A percentile compares a stretch with the other conserved stretches of the same genome.
phyloP scores from a whole-genome alignment of 1,140 invertebrate species.

The Bicyclus anynana region DNA sequence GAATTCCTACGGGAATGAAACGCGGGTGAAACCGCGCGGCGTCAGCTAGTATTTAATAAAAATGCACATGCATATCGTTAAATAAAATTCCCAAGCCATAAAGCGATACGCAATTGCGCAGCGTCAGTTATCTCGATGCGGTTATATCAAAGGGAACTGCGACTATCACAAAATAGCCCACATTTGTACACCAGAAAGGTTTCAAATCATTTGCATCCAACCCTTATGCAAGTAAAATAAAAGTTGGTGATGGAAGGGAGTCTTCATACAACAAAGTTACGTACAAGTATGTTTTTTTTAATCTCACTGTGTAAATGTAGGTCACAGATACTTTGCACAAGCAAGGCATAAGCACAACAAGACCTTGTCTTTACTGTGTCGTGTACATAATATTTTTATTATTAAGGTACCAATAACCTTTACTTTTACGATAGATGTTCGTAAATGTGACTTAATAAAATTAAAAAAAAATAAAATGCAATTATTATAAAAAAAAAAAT shows the following conservation, averaged over 20 bases:
- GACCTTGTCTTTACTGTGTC: too few relatives aligned
- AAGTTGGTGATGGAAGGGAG: constrained; percentile 38
- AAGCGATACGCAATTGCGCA: constrained; percentile 11
- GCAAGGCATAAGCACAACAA: too few relatives aligned
- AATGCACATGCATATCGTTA: not conserved
- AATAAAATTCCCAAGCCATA: constrained; percentile 17
- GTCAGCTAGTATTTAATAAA: too few relatives aligned
- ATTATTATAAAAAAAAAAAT: too few relatives aligned
- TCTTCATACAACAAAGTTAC: constrained; percentile 32
- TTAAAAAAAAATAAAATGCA: too few relatives aligned
- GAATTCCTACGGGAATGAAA: too few relatives aligned
- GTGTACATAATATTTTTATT: too few relatives aligned
- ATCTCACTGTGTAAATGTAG: constrained; percentile 37
- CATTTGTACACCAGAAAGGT: constrained; percentile 36
- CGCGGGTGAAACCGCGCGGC: too few relatives aligned
- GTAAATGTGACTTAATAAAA: too few relatives aligned
- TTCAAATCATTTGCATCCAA: constrained; percentile 38
- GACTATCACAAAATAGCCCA: constrained; percentile 37
- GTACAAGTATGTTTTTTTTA: constrained; percentile 34
- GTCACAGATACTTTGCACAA: constrained; percentile 44
- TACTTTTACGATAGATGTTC: too few relatives aligned
- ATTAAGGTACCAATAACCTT: too few relatives aligned
- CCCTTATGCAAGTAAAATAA: constrained; percentile 44
- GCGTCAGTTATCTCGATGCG: constrained; percentile 48
- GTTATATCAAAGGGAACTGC: constrained; percentile 49